Base-by-base conservation (phyloP, 2,888 invertebrate species). In the Trissolcus brochymenae region DNA sequence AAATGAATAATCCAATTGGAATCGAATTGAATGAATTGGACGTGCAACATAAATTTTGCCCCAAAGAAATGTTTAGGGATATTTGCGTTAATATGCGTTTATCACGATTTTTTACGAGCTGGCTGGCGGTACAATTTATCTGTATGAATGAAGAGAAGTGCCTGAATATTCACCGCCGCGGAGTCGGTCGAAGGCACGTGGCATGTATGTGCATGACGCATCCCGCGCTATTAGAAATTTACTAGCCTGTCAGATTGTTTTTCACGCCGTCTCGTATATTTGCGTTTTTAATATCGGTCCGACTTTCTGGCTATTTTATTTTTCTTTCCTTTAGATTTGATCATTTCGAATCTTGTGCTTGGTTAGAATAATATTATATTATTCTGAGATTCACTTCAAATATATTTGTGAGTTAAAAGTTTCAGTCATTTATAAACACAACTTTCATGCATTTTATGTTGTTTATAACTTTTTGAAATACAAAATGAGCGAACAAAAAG, bases 181-280 rank as follows among this genome's bases (percentile, higher is more conserved):
- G 9, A 35, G 35, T 49, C 13, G 35, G 49, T 17, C 14, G 41
- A 40, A 57, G 51, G 21, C 50, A 41, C 66, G 57, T 66, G 66
- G 29, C 29, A 21, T 25, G 19, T 17, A 54, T 17, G 57, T 16
- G 57, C 40, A 21, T 55, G 35, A 16, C 49, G 50, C 14, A 54
- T 29, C 40, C 29, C 19, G 53, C 53, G 14, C 54, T 14, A 55
- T 64, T 54, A 55, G 46, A 64, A 19, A 55, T 64, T 21, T 29
- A 55, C 41, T 49, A 56, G 19, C 56, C 56, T 65, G 65, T 56
- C 56, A 16, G 7, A 50, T 4, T 62, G 40, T 53, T 35, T 62
- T 53, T 51, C 51, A 14, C 19, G 41, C 7, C 13, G 53, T 21
- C 61, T 40, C 53, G 41, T 16, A 35, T 35, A 11, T 35, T 35